Conservation (phyloP, 2,797 vertebrate species). For the Lepilemur septentrionalis region DNA sequence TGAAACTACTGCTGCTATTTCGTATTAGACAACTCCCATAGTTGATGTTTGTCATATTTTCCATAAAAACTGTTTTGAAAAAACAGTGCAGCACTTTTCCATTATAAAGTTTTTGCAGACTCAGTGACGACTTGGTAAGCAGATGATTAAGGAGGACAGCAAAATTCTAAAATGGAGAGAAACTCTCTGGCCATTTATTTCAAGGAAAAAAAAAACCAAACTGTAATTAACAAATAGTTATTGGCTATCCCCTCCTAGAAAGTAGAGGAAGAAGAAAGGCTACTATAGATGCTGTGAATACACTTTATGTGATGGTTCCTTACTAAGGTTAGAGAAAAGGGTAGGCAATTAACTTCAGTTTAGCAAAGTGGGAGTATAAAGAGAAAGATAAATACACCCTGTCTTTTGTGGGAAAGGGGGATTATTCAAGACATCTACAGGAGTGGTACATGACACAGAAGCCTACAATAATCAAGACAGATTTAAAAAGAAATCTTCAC, state of each 20-base stretch:
- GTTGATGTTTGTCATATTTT: conserved; percentile 24
- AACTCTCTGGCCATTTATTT: conserved; percentile 52
- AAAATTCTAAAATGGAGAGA: conserved; percentile 60
- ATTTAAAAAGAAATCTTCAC: conserved; percentile 78
- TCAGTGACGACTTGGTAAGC: conserved; percentile 56
- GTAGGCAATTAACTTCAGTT: conserved; percentile 61
- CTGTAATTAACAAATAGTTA: conserved; percentile 55
- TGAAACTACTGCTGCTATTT: neutral
- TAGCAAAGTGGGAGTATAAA: conserved; percentile 45
- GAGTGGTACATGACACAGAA: conserved; percentile 58
- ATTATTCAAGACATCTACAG: conserved; percentile 66
- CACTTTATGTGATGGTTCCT: conserved; percentile 48
- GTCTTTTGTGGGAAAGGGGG: conserved; percentile 64
- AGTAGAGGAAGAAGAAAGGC: neutral
- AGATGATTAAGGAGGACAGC: conserved; percentile 35
- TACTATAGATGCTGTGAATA: conserved; percentile 60
- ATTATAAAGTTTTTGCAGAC: conserved; percentile 62
- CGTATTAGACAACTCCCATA: neutral
- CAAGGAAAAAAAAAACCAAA: neutral
- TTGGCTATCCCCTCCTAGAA: conserved; percentile 36
- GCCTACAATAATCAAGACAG: conserved; percentile 50
- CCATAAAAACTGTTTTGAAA: conserved; percentile 47
- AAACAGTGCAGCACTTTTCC: conserved; percentile 54
- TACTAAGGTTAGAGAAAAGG: conserved; percentile 41
- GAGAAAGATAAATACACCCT: conserved; percentile 72